phyloP scores from a whole-genome alignment of 1,140 invertebrate genomes.

The Choristoneura fumiferana region DNA sequence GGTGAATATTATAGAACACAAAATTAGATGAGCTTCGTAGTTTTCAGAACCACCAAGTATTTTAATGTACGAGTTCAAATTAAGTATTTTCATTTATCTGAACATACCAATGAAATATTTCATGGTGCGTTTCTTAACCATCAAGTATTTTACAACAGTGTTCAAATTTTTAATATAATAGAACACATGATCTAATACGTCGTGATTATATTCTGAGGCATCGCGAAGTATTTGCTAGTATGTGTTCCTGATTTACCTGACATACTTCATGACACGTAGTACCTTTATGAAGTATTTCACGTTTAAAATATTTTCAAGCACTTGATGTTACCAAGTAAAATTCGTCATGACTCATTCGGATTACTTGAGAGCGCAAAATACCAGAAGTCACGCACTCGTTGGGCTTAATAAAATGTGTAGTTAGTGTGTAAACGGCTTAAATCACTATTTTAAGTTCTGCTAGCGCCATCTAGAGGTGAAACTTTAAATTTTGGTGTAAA shows the following conservation, averaged over 20 bases:
- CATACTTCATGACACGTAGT: neutral
- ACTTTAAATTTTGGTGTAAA: neutral
- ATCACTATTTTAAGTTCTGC: neutral
- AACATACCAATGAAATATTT: too few relatives aligned
- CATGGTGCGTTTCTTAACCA: too few relatives aligned
- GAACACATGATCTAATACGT: too few relatives aligned
- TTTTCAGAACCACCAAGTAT: neutral
- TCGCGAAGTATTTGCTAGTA: constrained; percentile 4
- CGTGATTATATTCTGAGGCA: neutral
- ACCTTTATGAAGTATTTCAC: neutral
- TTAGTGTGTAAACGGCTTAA: constrained; percentile 10
- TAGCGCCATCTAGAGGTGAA: constrained; percentile 13
- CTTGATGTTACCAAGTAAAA: neutral
- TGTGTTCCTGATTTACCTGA: neutral
- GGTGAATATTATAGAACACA: neutral
- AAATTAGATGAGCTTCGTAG: neutral
- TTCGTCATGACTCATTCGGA: neutral
- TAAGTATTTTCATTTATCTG: too few relatives aligned
- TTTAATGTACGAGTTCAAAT: neutral
- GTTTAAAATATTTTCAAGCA: neutral
- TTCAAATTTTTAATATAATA: too few relatives aligned
- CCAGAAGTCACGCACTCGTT: neutral
- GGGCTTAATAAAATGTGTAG: neutral
- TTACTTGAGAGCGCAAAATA: constrained; percentile 1
- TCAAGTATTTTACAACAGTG: too few relatives aligned